Evolutionary conservation across 2,113 vertebrate species (phyloP).

Genomic region (Corythaixoides concolor): DNA sequence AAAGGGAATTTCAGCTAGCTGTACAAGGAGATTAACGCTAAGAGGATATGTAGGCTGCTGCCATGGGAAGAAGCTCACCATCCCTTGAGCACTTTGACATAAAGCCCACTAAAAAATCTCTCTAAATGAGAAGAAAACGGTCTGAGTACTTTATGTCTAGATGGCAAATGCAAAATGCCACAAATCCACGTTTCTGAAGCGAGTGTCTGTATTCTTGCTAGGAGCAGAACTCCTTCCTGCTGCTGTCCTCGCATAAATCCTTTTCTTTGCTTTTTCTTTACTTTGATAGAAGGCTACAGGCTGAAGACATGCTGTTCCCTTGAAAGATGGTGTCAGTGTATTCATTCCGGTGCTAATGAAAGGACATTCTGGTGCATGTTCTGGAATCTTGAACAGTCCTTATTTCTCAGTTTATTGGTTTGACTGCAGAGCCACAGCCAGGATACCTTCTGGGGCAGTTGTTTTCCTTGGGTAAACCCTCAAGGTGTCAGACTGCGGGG

Average conservation of each 20-base stretch:
- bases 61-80: conserved; percentile 33
- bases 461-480: neutral
- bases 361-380: neutral
- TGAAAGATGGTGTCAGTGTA: neutral
- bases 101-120: conserved; percentile 31
- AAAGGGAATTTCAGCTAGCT: conserved; percentile 23
- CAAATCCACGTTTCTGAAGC: neutral
- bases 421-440: neutral
- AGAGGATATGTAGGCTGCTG: conserved; percentile 48
- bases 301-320: neutral
- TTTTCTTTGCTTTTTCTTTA: accelerated
- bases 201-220: neutral
- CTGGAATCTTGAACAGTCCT: neutral
- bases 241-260: neutral
- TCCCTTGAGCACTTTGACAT: conserved; percentile 17
- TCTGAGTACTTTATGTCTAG: neutral
- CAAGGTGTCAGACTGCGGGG: neutral
- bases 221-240: neutral
- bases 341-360: neutral
- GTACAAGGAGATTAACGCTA: conserved; percentile 51
- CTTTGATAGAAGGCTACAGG: neutral
- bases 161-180: conserved; percentile 10
- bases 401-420: neutral
- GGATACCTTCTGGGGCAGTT: neutral
- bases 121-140: neutral